Conservation (phyloP, 2,113 vertebrate species). For the Saguinus imperator region DNA sequence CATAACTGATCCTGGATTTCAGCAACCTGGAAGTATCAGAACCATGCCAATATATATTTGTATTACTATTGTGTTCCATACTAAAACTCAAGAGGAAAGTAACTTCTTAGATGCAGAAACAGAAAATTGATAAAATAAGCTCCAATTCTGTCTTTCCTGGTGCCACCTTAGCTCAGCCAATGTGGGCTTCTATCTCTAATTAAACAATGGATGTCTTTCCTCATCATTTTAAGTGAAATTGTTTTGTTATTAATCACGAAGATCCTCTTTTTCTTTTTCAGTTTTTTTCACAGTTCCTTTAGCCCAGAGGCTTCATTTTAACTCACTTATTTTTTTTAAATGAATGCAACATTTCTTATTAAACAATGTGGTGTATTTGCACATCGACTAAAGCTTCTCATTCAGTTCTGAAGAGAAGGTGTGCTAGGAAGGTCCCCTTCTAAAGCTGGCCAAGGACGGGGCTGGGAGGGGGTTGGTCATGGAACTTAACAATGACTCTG, state of each 20-base stretch:
- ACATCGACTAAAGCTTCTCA: neutral
- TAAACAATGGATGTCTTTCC: neutral
- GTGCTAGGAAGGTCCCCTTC: neutral
- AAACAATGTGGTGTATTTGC: neutral
- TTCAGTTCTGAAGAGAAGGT: neutral
- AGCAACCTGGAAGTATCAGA: neutral
- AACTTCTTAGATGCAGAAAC: neutral
- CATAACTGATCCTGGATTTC: neutral
- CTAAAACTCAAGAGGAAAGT: neutral
- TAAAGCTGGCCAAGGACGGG: neutral
- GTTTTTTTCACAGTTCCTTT: neutral
- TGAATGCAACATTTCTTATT: neutral
- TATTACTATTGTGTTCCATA: too few relatives aligned
- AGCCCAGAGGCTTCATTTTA: neutral
- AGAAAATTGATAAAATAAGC: neutral
- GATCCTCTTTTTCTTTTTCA: neutral
- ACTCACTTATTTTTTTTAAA: neutral
- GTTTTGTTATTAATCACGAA: neutral
- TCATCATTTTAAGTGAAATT: neutral
- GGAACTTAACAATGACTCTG: neutral
- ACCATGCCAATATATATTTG: rapidly evolving
- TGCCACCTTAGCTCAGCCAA: neutral
- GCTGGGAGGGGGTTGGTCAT: neutral
- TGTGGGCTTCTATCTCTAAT: neutral
- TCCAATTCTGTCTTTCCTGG: neutral